Conservation (phyloP, 2,888 invertebrate species). For the Phragmatobia fuliginosa region DNA sequence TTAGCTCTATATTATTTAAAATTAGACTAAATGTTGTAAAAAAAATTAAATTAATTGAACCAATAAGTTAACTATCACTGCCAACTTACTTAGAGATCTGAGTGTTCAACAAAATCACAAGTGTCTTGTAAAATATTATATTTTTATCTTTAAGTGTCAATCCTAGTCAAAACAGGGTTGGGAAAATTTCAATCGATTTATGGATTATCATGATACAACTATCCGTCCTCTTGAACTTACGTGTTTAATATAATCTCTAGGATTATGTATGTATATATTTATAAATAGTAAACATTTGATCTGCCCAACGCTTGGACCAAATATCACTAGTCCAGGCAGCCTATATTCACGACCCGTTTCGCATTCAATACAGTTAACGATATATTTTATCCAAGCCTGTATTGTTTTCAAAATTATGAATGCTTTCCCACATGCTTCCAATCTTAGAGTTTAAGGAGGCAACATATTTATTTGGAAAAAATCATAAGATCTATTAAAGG, state of each 20-base stretch:
- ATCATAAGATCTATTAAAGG: background rate
- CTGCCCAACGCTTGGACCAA: background rate
- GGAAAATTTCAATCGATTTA: constrained; percentile 59
- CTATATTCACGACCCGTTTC: background rate
- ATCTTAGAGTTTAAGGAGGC: background rate
- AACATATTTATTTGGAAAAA: constrained; percentile 17
- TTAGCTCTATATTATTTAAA: constrained; percentile 53
- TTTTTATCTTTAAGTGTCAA: constrained; percentile 72
- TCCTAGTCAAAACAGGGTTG: constrained; percentile 86
- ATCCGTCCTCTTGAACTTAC: constrained; percentile 36
- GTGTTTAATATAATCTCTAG: background rate
- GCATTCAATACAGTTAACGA: background rate
- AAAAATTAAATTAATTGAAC: constrained; percentile 41
- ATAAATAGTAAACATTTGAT: background rate
- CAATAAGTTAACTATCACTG: constrained; percentile 76
- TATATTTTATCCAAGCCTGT: background rate
- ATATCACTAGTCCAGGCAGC: background rate
- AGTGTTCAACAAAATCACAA: constrained; percentile 57
- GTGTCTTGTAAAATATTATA: constrained; percentile 49
- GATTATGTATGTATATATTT: background rate
- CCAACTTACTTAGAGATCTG: constrained; percentile 68
- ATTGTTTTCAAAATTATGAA: background rate
- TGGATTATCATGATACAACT: constrained; percentile 30
- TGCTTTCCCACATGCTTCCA: background rate
- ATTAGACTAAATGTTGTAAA: constrained; percentile 52